These are phyloP conservation scores for Hycleus cichorii DNA, from an alignment of 1,140 invertebrate species.

Conservation along the genomic window DNA sequence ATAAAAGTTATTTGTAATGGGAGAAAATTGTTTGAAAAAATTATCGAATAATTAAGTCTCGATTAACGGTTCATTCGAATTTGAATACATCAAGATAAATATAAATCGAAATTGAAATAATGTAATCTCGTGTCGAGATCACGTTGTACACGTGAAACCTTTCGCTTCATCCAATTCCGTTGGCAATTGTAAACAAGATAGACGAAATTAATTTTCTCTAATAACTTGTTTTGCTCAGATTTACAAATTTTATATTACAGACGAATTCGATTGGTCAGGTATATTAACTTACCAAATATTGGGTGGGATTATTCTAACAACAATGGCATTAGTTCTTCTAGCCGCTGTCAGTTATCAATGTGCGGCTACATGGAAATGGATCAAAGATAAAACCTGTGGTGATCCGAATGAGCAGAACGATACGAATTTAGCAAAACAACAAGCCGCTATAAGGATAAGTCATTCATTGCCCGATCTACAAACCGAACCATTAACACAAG, in stretches of 20 bases:
- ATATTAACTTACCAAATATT: constrained; percentile 11
- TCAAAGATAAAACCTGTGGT: constrained; percentile 48
- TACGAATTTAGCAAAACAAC: constrained; percentile 50
- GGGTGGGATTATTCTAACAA: constrained; percentile 41
- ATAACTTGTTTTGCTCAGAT: too few relatives aligned
- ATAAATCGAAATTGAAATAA: too few relatives aligned
- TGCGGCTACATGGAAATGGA: constrained; percentile 62
- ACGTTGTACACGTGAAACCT: too few relatives aligned
- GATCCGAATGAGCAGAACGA: constrained; percentile 51
- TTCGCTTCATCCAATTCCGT: too few relatives aligned
- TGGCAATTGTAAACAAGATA: too few relatives aligned
- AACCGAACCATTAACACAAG: constrained; percentile 59
- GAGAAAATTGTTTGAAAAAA: too few relatives aligned
- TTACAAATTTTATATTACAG: constrained; percentile 6
- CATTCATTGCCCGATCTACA: constrained; percentile 67
- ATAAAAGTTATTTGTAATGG: too few relatives aligned
- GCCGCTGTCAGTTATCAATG: constrained; percentile 64
- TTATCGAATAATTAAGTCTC: too few relatives aligned
- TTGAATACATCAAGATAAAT: too few relatives aligned
- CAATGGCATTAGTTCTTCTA: constrained; percentile 57
- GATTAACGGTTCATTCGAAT: too few relatives aligned
- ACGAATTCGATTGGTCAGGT: constrained; percentile 23
- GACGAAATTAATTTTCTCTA: too few relatives aligned
- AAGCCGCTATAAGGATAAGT: constrained; percentile 63
- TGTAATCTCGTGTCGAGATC: too few relatives aligned